Evolutionary conservation across 2,888 invertebrate genomes (phyloP).

Genomic region (Acanthoscelides obtectus): DNA sequence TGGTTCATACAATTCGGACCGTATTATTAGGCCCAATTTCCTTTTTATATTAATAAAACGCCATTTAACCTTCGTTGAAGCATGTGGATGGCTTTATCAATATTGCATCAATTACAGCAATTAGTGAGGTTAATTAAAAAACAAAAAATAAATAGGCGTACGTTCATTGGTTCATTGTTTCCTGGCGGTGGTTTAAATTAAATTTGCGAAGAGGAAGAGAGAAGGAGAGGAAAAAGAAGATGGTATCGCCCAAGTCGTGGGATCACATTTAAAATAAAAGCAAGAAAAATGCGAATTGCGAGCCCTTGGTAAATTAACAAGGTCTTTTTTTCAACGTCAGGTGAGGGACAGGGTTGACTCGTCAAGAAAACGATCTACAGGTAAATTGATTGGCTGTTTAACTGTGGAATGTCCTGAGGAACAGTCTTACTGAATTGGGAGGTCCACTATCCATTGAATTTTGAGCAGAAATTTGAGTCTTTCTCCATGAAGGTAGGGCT

Average conservation of each 20-base stretch:
- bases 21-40: not conserved
- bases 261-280: constrained; percentile 28
- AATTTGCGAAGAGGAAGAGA: constrained; percentile 26
- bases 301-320: constrained; percentile 25
- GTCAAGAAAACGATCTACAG: no score
- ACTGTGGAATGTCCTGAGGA: no score
- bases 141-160: constrained; percentile 20
- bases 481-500: no score
- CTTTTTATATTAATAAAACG: not conserved
- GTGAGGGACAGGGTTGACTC: constrained; percentile 11
- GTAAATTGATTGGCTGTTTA: no score
- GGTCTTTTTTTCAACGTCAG: constrained; percentile 27
- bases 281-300: constrained; percentile 16
- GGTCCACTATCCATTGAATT: no score
- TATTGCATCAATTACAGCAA: constrained; percentile 19
- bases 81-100: constrained; percentile 7
- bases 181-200: constrained; percentile 27
- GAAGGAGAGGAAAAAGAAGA: constrained; percentile 19
- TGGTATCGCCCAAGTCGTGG: constrained; percentile 34
- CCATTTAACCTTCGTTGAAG: not conserved
- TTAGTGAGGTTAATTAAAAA: constrained; percentile 19
- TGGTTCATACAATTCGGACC: not conserved
- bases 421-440: no score
- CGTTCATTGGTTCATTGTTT: constrained; percentile 26
- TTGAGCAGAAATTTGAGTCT: no score